Conservation (phyloP, 2,797 vertebrate genomes). For the Otolemur crassicaudatus region DNA sequence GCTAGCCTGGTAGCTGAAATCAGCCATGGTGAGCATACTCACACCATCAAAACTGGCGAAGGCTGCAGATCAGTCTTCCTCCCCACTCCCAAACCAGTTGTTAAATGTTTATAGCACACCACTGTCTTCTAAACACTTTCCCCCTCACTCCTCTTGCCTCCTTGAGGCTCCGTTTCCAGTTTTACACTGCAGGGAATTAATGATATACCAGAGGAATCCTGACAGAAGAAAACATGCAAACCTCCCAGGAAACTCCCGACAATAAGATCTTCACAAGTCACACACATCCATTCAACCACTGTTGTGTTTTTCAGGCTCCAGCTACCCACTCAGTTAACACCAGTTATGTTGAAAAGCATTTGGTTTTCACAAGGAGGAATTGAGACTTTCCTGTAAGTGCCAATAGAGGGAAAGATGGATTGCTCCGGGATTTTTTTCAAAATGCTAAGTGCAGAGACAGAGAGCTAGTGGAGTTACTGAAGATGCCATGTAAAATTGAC, state of each 20-base stretch:
- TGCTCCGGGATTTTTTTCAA: neutral
- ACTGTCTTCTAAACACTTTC: neutral
- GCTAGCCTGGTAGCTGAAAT: neutral
- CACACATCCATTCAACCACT: neutral
- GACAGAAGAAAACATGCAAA: neutral
- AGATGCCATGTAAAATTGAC: neutral
- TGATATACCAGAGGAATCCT: neutral
- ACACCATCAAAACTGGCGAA: slow-evolving; percentile 1
- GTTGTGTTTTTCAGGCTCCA: neutral
- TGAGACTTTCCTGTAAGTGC: neutral
- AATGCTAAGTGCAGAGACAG: neutral
- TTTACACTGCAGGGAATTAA: neutral
- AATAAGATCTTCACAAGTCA: neutral
- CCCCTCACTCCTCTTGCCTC: neutral
- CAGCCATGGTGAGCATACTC: neutral
- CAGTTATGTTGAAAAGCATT: neutral
- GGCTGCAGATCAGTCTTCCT: neutral
- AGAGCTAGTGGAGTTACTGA: neutral
- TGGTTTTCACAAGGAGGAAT: neutral
- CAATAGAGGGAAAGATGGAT: neutral
- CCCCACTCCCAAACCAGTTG: neutral
- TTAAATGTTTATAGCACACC: neutral
- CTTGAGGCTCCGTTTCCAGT: neutral
- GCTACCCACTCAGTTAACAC: neutral
- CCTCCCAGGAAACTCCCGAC: neutral